These are phyloP conservation scores for Tenthredo scrophulariae DNA, from an alignment of 2,888 invertebrate genomes.

Conservation along the genomic window DNA sequence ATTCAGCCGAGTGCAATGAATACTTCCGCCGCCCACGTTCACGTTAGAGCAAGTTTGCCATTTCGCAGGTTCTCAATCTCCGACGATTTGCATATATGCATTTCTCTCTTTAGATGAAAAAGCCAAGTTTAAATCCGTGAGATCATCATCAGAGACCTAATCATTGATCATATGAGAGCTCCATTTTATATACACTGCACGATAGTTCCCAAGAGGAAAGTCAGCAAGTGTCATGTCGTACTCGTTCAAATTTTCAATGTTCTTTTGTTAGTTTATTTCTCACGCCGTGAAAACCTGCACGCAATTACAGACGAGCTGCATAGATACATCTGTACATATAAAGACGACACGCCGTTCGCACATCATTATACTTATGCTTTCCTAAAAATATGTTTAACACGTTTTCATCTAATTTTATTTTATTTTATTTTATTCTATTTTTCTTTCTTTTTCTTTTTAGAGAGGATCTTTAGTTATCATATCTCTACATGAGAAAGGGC, in stretches of 20 bases:
- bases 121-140: neutral
- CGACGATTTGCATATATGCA: conserved; percentile 12
- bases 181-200: neutral
- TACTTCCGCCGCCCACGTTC: conserved; percentile 22
- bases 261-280: conserved; percentile 23
- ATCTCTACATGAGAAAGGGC: neutral
- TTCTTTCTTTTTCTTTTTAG: neutral
- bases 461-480: neutral
- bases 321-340: neutral
- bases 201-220: neutral
- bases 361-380: neutral
- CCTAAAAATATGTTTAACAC: neutral
- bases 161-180: neutral
- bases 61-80: neutral
- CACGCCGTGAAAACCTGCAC: neutral
- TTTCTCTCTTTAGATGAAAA: neutral
- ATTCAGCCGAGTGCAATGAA: conserved; percentile 8
- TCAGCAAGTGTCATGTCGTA: neutral
- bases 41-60: neutral
- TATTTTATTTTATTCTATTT: too few relatives aligned
- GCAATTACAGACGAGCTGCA: neutral
- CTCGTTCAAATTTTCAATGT: neutral
- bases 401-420: neutral
- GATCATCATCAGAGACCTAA: neutral
- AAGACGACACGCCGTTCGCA: neutral